Conservation (phyloP, 2,113 vertebrate species). For the Neofelis nebulosa region DNA sequence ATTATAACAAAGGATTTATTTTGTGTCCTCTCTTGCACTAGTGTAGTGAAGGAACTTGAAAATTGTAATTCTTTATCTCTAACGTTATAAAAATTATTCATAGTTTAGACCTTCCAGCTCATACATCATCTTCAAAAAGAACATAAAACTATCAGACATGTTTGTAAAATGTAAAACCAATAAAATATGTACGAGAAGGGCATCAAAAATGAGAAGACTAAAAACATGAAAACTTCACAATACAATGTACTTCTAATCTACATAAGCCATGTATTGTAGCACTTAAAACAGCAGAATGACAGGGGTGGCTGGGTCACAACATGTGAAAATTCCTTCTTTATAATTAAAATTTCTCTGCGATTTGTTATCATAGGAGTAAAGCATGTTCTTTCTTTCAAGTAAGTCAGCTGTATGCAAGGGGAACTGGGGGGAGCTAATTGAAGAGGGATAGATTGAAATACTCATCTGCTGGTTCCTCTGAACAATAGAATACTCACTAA, state of each 20-base stretch:
- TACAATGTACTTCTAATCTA: not conserved
- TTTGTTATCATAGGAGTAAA: not conserved
- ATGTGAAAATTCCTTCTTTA: not conserved
- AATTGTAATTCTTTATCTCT: not conserved
- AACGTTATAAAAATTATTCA: not conserved
- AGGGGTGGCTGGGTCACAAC: not conserved
- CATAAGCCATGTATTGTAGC: not conserved
- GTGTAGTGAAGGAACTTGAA: not conserved
- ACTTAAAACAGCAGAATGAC: not conserved
- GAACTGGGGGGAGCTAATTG: not conserved
- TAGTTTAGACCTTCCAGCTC: not conserved
- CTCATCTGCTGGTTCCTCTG: not conserved
- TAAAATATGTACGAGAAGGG: not conserved
- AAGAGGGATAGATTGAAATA: not conserved
- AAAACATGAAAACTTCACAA: not conserved
- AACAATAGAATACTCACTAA: too few species aligned
- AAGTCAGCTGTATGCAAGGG: not conserved
- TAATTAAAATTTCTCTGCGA: not conserved
- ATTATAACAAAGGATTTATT: not conserved
- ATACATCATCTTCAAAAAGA: not conserved
- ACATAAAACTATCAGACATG: too few species aligned
- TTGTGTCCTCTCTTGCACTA: not conserved
- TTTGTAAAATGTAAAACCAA: not conserved
- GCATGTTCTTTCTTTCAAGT: not conserved
- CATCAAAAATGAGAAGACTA: not conserved